phyloP scores from a whole-genome alignment of 2,888 invertebrate genomes.

The Aleiodes alternator region DNA sequence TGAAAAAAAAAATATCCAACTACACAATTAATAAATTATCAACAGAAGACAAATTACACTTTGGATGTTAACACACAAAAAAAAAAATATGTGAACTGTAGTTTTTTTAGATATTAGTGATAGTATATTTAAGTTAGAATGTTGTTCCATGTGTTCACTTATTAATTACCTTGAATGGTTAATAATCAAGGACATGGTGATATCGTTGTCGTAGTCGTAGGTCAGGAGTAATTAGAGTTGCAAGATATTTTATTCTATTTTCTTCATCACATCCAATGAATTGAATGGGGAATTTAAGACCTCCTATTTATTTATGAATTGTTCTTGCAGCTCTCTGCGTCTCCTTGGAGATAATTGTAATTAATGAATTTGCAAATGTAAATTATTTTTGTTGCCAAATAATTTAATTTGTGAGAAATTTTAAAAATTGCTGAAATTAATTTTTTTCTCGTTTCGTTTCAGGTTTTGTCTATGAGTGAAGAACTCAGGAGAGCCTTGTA shows the following conservation, averaged over 20 bases:
- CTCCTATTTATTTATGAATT: neutral
- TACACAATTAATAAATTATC: constrained; percentile 12
- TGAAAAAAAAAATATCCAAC: constrained; percentile 17
- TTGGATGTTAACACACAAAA: constrained; percentile 26
- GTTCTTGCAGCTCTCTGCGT: no score
- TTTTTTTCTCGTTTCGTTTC: constrained; percentile 56
- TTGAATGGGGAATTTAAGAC: neutral
- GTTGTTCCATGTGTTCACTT: constrained; percentile 29
- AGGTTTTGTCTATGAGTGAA: constrained; percentile 96
- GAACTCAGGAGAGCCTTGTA: constrained; percentile 90
- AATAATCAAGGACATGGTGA: constrained; percentile 14
- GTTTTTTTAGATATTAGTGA: constrained; percentile 38
- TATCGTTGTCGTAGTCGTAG: constrained; percentile 50
- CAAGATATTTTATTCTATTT: constrained; percentile 19
- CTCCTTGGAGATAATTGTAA: no score
- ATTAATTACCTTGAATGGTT: constrained; percentile 40
- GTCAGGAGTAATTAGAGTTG: constrained; percentile 49
- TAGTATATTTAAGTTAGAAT: constrained; percentile 25
- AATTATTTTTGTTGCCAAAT: neutral
- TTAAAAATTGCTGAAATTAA: no score
- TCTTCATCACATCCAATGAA: neutral
- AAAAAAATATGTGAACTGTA: constrained; percentile 23
- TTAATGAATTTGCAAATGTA: neutral
- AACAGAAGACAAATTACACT: constrained; percentile 32
- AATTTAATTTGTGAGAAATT: neutral